Base-by-base conservation (phyloP, 2,797 vertebrate genomes). In the Danio kyathit region DNA sequence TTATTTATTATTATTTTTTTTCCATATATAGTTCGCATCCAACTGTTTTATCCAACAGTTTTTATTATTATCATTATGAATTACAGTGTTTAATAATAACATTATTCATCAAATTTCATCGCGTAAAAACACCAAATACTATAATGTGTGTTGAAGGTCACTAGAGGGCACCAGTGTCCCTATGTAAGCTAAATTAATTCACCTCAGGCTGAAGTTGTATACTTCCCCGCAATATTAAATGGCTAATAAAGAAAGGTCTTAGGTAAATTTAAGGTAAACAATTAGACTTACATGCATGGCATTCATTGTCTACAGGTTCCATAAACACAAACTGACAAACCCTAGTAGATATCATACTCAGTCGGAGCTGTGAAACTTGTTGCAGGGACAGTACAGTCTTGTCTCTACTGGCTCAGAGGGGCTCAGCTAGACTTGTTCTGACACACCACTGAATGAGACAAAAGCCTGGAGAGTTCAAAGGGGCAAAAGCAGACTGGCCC, bases 391-490 rank as follows among this genome's bases (percentile, higher is more conserved):
- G 77, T 29, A 29, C 29, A 7, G 69, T 80, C 65, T 46, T 70
- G 63, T 67, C 73, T 81, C 52, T 60, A 49, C 72, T 74, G 59
- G 74, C 66, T 69, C 72, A 81, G n/a, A 51, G 56, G 63, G 72
- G 56, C 65, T 66, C 64, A 16, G 19, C 61, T 64, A 29, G 72
- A 63, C 73, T 66, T 64, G 56, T 81, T 76, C 48, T 54, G 80
- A 81, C 78, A 76, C 77, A 76, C 54, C 77, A 71, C 65, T 52
- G 61, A 81, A 60, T 54, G 83, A 78, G 88, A 83, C 84, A 85
- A 86, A 83, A 81, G 70, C 80, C 63, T 61, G 29, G 51, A 67
- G 69, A 84, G 82, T 81, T 82, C 80, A 87, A 81, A 85, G 87
- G 82, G 86, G 81, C 70, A 78, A 71, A 49, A 41, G 44, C 19